Evolutionary conservation across 2,113 vertebrate genomes (phyloP).

Genomic region (human): DNA sequence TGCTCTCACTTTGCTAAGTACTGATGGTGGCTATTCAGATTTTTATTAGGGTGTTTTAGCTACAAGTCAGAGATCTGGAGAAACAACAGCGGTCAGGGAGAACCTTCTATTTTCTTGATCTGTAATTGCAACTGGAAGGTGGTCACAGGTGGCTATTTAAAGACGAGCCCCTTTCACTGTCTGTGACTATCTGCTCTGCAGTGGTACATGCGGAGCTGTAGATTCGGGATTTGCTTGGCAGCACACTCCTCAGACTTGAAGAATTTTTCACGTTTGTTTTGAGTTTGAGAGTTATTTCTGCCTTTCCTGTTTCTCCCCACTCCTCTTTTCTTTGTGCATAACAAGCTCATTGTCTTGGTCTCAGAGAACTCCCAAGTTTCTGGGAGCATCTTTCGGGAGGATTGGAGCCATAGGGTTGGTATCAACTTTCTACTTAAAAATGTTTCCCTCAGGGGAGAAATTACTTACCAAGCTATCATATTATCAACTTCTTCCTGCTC

Average conservation of each 20-base stretch:
- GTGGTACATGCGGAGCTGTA: not conserved
- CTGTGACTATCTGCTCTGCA: not conserved
- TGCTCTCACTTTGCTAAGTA: not conserved
- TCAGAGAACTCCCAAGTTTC: constrained; percentile 71
- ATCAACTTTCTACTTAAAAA: constrained; percentile 74
- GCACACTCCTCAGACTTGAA: constrained; percentile 45
- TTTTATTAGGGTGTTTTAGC: not conserved
- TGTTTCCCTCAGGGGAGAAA: constrained; percentile 46
- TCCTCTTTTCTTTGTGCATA: constrained; percentile 54
- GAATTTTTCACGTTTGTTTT: not conserved
- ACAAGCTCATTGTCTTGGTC: constrained; percentile 70
- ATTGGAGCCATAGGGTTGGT: constrained; percentile 32
- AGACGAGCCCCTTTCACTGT: not conserved
- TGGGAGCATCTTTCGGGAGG: constrained; percentile 67
- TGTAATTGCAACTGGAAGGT: not conserved
- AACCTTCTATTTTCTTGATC: not conserved
- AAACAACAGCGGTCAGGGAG: not conserved
- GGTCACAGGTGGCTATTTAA: not conserved
- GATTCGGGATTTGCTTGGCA: constrained; percentile 3
- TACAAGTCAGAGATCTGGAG: not conserved
- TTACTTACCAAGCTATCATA: not conserved
- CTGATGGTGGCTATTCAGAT: not conserved
- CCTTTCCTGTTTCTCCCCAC: not conserved
- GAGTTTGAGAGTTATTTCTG: not conserved
- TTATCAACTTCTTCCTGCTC: constrained; percentile 10